Base-by-base conservation (phyloP, 2,888 invertebrate species). In the Antitype chi region DNA sequence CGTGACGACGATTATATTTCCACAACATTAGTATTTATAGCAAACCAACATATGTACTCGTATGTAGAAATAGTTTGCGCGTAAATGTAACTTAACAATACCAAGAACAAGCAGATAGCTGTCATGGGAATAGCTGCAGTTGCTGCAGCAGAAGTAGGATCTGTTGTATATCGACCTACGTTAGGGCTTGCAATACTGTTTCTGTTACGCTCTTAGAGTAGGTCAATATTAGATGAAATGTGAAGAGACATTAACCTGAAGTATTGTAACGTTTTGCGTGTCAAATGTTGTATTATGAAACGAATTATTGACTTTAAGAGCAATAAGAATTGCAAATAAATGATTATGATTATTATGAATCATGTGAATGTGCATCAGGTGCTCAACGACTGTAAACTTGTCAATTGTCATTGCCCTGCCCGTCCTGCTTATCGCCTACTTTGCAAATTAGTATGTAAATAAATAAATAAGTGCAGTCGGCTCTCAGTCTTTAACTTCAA, bases 1-100 rank as follows among this genome's bases (percentile, higher is more conserved):
- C 74, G 55, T 83, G 74, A 70, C 49, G 9, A 57, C 25, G 55
- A 74, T 79, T 76, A 72, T 52, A 86, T 85, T 79, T 76, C 49
- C 77, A 76, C 85, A 81, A 28, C 60, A 73, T 72, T 73, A 59
- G 57, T 67, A 59, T 76, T 70, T 70, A 81, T 62, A 76, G 66
- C 62, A 69, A 64, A 71, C 32, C 25, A 53, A 32, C 52, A 53
- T 60, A 79, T n/a, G n/a, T n/a, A n/a, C n/a, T n/a, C 23, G 9
- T 32, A 49, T 20, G 15, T 43, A 59, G 23, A 52, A 28, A 15
- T 47, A 23, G 15, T 60, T 55, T 11, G 0, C 9, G 17, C 72
- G 23, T 71, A 25, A n/a, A 55, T 57, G 3, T 25, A 70, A 28
- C 20, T 28, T 15, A 78, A 62, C 23, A 23, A 23, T 32, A 52